A percentile compares a stretch with the other conserved stretches of the same genome.
Evolutionary conservation across 2,888 invertebrate species (phyloP).

Genomic region (Lottia gigantea): DNA sequence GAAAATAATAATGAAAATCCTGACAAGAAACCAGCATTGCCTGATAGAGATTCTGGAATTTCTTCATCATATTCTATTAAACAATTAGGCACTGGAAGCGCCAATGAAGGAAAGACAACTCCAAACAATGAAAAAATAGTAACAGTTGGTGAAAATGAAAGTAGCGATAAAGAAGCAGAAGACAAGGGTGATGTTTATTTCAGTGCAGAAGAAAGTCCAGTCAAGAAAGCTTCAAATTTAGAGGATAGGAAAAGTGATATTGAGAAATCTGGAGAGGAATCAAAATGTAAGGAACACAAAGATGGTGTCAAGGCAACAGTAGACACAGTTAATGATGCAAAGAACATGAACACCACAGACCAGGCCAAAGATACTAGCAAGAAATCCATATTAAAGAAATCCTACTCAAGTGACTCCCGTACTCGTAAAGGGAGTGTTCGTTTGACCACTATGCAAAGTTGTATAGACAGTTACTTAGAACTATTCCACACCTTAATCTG

Average conservation of each 20-base stretch:
- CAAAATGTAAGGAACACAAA: neutral
- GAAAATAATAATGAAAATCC: too few species aligned
- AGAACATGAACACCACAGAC: neutral
- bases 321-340: neutral
- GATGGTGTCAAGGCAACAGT: neutral
- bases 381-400: neutral
- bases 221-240: neutral
- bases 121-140: neutral
- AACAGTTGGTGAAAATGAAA: neutral
- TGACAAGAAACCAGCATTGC: too few species aligned
- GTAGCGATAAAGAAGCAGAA: neutral
- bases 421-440: constrained; percentile 14
- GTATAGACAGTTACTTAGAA: constrained; percentile 64
- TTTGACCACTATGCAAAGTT: constrained; percentile 60
- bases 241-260: neutral
- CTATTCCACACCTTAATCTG: constrained; percentile 63
- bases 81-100: too few species aligned
- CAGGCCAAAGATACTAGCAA: neutral
- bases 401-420: neutral
- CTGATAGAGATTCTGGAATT: too few species aligned
- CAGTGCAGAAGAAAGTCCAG: neutral
- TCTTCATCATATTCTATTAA: too few species aligned
- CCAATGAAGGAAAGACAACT: constrained; percentile 20
- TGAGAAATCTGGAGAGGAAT: constrained; percentile 6
- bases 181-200: neutral